Evolutionary conservation across 2,888 invertebrate species (phyloP).

Genomic region (Heliconius hortense): DNA sequence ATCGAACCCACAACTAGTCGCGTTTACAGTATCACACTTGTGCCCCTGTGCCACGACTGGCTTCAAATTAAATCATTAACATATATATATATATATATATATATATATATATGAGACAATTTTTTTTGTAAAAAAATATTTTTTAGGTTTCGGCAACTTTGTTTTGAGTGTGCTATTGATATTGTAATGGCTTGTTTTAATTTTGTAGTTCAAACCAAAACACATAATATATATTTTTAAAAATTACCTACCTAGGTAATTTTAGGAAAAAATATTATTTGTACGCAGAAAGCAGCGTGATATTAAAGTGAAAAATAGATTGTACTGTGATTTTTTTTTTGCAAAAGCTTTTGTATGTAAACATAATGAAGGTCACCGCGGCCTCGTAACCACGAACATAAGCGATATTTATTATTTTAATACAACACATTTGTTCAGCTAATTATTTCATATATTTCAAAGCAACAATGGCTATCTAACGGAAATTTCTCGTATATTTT

Average conservation of each 20-base stretch:
- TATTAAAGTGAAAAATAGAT: background rate
- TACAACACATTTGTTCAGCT: slow-evolving; percentile 12
- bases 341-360: background rate
- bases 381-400: background rate
- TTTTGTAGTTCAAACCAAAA: too few relatives aligned
- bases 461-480: background rate
- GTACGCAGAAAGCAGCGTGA: background rate
- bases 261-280: background rate
- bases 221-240: too few relatives aligned
- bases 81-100: too few relatives aligned
- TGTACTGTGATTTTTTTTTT: background rate
- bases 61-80: too few relatives aligned
- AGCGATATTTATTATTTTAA: slow-evolving; percentile 19
- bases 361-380: background rate
- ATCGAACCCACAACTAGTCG: too few relatives aligned
- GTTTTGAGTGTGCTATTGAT: too few relatives aligned
- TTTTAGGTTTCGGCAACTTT: too few relatives aligned
- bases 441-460: background rate
- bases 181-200: too few relatives aligned
- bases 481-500: background rate
- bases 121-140: too few relatives aligned
- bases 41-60: too few relatives aligned
- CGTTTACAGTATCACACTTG: too few relatives aligned
- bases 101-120: too few relatives aligned
- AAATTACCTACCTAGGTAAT: background rate